These are phyloP conservation scores for Tursiops truncatus DNA, from an alignment of 2,113 vertebrate species.

Conservation along the genomic window DNA sequence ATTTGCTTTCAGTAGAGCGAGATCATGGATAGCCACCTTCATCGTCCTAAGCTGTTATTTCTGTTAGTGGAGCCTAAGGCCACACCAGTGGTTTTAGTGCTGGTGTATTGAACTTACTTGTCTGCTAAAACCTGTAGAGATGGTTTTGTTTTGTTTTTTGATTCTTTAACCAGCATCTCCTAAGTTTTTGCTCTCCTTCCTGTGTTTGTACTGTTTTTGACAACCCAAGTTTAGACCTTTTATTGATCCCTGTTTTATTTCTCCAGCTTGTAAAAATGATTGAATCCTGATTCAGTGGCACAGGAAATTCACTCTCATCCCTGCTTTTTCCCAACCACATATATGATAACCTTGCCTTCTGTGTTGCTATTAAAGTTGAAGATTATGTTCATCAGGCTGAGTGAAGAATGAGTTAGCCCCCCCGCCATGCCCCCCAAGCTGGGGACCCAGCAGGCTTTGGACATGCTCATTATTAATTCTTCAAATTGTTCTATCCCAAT, in stretches of 20 bases:
- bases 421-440: too few species aligned
- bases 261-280: not conserved
- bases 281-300: not conserved
- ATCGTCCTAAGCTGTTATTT: not conserved
- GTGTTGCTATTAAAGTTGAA: not conserved
- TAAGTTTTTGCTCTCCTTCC: not conserved
- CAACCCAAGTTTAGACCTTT: not conserved
- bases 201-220: slow-evolving; percentile 30
- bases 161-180: not conserved
- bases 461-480: not conserved
- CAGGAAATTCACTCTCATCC: not conserved
- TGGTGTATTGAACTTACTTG: not conserved
- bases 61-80: not conserved
- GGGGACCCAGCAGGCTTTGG: not conserved
- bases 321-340: not conserved
- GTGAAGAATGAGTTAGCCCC: too few species aligned
- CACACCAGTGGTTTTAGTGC: not conserved
- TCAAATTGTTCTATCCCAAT: not conserved
- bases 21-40: not conserved
- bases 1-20: not conserved
- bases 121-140: not conserved
- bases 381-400: not conserved
- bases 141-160: not conserved
- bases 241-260: not conserved
- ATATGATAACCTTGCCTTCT: not conserved